Conservation (phyloP, 64 coral and sea anemone genomes). For the Montipora capricornis region DNA sequence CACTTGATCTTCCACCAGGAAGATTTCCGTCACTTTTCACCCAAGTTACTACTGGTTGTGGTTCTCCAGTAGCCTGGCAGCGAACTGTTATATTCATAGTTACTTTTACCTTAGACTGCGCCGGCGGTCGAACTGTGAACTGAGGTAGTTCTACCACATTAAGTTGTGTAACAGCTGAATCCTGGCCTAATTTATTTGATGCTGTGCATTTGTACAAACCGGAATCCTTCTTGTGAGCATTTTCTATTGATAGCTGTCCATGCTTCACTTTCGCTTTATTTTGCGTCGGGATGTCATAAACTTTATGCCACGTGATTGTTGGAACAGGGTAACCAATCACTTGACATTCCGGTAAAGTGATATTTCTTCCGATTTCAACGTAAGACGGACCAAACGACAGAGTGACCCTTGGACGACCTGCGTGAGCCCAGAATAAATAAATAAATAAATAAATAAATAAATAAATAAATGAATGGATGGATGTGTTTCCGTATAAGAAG, state of each 20-base stretch:
- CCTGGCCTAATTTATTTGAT: conserved; percentile 25
- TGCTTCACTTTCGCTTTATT: not conserved
- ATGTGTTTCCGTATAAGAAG: not conserved
- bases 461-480: not conserved
- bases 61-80: conserved; percentile 33
- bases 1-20: not conserved
- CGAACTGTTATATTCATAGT: not conserved
- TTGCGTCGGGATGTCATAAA: not conserved
- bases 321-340: not conserved
- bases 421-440: too few species aligned
- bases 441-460: not conserved
- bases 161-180: not conserved
- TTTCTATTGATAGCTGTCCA: not conserved
- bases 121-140: conserved; percentile 8
- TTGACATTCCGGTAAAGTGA: conserved; percentile 24
- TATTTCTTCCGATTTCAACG: conserved; percentile 8
- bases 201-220: conserved; percentile 50
- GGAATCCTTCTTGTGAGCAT: conserved; percentile 19
- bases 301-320: not conserved
- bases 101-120: not conserved
- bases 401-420: not conserved
- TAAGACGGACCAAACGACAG: conserved; percentile 21
- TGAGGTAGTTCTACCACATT: conserved; percentile 16
- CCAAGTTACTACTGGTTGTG: conserved; percentile 34
- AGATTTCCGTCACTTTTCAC: not conserved